Evolutionary conservation across 2,113 vertebrate species (phyloP).

Genomic region (Callospermophilus lateralis): DNA sequence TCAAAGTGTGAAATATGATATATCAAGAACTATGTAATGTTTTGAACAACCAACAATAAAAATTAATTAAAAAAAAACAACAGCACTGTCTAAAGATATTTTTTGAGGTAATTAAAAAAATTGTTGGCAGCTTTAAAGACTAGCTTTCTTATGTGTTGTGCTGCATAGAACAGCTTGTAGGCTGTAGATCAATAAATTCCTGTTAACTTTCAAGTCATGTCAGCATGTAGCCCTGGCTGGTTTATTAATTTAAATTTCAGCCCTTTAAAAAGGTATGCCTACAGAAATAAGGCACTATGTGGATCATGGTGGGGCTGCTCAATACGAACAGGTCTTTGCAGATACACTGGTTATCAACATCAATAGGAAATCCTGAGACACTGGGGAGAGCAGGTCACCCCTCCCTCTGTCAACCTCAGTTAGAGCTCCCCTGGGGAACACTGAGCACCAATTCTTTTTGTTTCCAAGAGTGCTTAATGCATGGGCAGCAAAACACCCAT

Average conservation of each 20-base stretch:
- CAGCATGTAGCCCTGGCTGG: constrained; percentile 65
- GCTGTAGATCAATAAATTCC: constrained; percentile 80
- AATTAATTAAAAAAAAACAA: too few relatives aligned
- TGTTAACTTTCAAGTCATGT: constrained; percentile 81
- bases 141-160: constrained; percentile 47
- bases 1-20: too few relatives aligned
- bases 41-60: too few relatives aligned
- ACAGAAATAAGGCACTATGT: constrained; percentile 51
- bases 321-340: background rate
- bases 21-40: too few relatives aligned
- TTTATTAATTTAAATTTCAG: constrained; percentile 81
- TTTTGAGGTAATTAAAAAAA: constrained; percentile 72
- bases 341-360: background rate
- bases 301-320: background rate
- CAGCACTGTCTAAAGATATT: constrained; percentile 62
- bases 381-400: background rate
- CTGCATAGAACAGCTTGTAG: constrained; percentile 71
- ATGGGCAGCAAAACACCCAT: background rate
- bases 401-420: background rate
- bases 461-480: constrained; percentile 17
- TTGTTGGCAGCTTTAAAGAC: constrained; percentile 70
- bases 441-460: background rate
- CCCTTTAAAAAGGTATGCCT: constrained; percentile 63
- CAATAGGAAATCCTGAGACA: constrained; percentile 10
- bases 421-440: background rate